Percentiles rank a stretch among this genome's conserved stretches.
phyloP scores from a whole-genome alignment of 1,140 invertebrate species.

The Drosophila tristis region DNA sequence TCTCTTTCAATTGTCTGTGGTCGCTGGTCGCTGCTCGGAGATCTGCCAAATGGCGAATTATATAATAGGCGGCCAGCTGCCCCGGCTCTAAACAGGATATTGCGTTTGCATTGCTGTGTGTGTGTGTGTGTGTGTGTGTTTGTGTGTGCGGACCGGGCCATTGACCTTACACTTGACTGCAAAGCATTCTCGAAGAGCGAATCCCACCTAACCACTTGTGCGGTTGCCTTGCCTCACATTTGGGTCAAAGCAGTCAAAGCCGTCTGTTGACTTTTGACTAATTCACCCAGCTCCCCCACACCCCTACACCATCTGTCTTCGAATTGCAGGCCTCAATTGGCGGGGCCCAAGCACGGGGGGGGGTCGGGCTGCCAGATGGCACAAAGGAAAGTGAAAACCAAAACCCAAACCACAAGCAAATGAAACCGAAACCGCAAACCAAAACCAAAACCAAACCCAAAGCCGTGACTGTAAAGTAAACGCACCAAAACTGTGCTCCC shows the following conservation, averaged over 20 bases:
- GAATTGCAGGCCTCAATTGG: background rate
- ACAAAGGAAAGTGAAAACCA: constrained; percentile 51
- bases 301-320: too few relatives aligned
- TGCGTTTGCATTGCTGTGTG: constrained; percentile 16
- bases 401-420: background rate
- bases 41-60: too few relatives aligned
- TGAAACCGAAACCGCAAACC: background rate
- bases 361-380: constrained; percentile 20
- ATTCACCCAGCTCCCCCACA: constrained; percentile 12
- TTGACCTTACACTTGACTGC: constrained; percentile 52
- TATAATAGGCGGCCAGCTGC: too few relatives aligned
- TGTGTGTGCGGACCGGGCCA: constrained; percentile 20
- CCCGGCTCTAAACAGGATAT: background rate
- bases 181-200: constrained; percentile 17
- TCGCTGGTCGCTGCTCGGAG: background rate
- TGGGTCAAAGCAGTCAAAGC: constrained; percentile 46
- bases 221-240: constrained; percentile 16
- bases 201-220: constrained; percentile 38
- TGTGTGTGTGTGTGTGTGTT: constrained; percentile 7
- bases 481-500: constrained; percentile 16
- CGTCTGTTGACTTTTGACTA: constrained; percentile 34
- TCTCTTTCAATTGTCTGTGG: constrained; percentile 31
- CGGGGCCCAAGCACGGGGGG: too few relatives aligned
- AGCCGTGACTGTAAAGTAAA: background rate
- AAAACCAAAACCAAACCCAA: background rate